These are phyloP conservation scores for Hemistola chrysoprasaria DNA, from an alignment of 2,888 invertebrate species.

Conservation along the genomic window DNA sequence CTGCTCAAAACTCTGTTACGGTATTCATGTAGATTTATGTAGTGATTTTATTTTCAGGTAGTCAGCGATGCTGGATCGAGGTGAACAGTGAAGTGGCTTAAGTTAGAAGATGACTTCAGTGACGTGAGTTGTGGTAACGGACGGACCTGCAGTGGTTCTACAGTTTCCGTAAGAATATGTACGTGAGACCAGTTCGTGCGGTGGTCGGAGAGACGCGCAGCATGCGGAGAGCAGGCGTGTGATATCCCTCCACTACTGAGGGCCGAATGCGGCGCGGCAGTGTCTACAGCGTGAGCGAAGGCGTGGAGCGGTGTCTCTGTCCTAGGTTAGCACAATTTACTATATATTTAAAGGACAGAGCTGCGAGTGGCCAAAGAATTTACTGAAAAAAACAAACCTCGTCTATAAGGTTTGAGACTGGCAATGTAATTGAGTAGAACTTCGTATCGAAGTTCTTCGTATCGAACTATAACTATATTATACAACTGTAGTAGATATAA, in stretches of 20 bases:
- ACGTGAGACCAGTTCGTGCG: conserved; percentile 33
- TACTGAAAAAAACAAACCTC: too few species aligned
- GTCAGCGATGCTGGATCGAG: conserved; percentile 16
- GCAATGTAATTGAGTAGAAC: too few species aligned
- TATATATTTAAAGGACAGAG: too few species aligned
- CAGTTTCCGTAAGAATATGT: conserved; percentile 25
- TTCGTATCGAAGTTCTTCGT: too few species aligned
- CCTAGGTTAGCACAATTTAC: conserved; percentile 48
- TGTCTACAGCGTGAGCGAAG: conserved; percentile 77
- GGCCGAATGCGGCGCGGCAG: conserved; percentile 76
- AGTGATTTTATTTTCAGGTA: conserved; percentile 20
- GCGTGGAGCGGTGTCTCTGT: conserved; percentile 76
- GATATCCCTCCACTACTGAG: conserved; percentile 51
- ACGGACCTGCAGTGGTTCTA: conserved; percentile 25
- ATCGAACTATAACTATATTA: too few species aligned
- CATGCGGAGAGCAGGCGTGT: conserved; percentile 56
- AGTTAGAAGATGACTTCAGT: conserved; percentile 19
- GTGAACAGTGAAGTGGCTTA: conserved; percentile 18
- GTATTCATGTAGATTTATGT: conserved; percentile 3
- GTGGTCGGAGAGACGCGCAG: conserved; percentile 41
- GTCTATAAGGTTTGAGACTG: too few species aligned
- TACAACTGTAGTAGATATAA: too few species aligned
- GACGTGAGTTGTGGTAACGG: conserved; percentile 12
- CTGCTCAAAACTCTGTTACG: conserved; percentile 4
- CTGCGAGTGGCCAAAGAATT: too few species aligned